Evolutionary conservation across 2,888 invertebrate species (phyloP).

Genomic region (Plagiodera versicolora): DNA sequence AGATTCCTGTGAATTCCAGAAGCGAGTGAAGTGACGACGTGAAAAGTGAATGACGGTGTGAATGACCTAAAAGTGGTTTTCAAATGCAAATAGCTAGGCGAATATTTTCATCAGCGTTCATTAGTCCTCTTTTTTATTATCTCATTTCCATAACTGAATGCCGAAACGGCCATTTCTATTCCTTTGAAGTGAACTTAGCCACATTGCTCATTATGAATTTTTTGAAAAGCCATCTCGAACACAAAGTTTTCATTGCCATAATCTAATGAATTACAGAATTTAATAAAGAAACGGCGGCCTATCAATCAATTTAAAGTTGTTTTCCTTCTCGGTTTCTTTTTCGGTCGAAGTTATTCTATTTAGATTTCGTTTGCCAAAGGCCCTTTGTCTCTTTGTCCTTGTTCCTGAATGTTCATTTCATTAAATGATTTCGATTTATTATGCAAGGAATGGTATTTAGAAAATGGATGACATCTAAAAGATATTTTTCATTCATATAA

Average conservation of each 20-base stretch:
- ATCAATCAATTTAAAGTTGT: conserved; percentile 35
- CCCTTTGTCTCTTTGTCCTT: conserved; percentile 29
- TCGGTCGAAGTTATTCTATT: conserved; percentile 33
- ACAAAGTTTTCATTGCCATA: conserved; percentile 41
- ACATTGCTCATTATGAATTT: conserved; percentile 44
- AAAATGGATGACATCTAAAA: conserved; percentile 28
- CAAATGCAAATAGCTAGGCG: conserved; percentile 44
- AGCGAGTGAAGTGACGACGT: conserved; percentile 33
- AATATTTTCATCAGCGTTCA: conserved; percentile 56
- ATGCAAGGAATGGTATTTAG: neutral
- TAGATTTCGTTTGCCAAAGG: conserved; percentile 32
- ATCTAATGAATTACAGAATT: conserved; percentile 45
- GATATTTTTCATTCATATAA: neutral
- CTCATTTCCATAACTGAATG: conserved; percentile 54
- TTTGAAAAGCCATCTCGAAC: conserved; percentile 41
- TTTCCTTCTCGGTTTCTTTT: conserved; percentile 29
- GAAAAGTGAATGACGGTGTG: conserved; percentile 11
- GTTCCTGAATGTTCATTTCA: conserved; percentile 37
- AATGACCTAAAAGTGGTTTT: conserved; percentile 11
- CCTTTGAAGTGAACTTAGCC: conserved; percentile 31
- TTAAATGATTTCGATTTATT: conserved; percentile 17
- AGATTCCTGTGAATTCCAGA: conserved; percentile 29
- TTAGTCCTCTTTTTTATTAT: conserved; percentile 54
- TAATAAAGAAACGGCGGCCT: conserved; percentile 34
- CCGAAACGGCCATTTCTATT: conserved; percentile 43